Conservation (phyloP, 2,888 invertebrate species). For the Blomia tropicalis region DNA sequence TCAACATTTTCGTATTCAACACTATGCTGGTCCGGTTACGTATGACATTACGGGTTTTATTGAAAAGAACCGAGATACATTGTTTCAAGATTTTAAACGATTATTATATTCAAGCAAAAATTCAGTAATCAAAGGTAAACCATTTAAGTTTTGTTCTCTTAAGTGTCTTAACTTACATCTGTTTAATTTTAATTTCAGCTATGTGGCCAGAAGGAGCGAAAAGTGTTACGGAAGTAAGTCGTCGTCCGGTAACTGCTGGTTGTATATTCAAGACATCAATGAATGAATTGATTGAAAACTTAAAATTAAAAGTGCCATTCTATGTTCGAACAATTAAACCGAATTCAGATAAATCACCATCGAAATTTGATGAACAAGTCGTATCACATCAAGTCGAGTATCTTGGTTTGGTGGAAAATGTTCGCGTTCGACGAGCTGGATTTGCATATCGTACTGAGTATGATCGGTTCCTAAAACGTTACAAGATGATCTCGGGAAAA, state of each 20-base stretch:
- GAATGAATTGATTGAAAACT: conserved; percentile 66
- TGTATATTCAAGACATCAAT: conserved; percentile 76
- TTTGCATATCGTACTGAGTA: conserved; percentile 76
- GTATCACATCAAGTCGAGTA: conserved; percentile 80
- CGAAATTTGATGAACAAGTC: conserved; percentile 57
- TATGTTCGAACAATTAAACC: conserved; percentile 88
- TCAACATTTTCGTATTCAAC: conserved; percentile 66
- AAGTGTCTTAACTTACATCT: not conserved
- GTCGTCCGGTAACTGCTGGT: conserved; percentile 72
- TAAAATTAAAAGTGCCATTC: conserved; percentile 82
- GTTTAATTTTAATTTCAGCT: conserved; percentile 41
- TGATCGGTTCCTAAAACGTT: conserved; percentile 62
- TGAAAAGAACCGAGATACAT: conserved; percentile 80
- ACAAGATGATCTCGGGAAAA: conserved; percentile 62
- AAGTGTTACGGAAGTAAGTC: conserved; percentile 71
- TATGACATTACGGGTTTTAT: conserved; percentile 71
- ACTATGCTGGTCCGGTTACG: conserved; percentile 83
- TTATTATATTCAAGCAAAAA: conserved; percentile 55
- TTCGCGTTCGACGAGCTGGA: conserved; percentile 73
- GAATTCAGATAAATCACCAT: conserved; percentile 60
- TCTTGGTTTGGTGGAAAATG: conserved; percentile 80
- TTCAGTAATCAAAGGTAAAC: conserved; percentile 43
- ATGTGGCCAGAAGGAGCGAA: conserved; percentile 97
- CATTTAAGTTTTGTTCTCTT: conserved; percentile 31
- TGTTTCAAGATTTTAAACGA: conserved; percentile 70